These are phyloP conservation scores for Sander lucioperca DNA, from an alignment of 2,113 vertebrate species.

Conservation along the genomic window DNA sequence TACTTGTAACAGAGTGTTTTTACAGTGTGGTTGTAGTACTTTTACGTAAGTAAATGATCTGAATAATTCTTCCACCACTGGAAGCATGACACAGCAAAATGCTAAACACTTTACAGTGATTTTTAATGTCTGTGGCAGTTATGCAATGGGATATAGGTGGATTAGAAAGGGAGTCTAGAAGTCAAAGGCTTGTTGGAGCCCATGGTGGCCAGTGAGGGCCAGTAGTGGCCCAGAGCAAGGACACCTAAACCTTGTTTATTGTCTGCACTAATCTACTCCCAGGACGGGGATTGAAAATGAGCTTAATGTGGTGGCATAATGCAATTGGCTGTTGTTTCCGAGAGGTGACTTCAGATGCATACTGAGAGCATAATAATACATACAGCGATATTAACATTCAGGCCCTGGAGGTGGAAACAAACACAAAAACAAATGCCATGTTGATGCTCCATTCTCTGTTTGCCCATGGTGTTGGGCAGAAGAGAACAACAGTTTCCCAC, in stretches of 20 bases:
- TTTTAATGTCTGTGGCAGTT: background rate
- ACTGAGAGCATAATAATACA: conserved; percentile 1
- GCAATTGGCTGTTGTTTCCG: conserved; percentile 17
- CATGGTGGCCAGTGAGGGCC: background rate
- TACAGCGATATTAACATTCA: conserved; percentile 33
- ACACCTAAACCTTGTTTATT: conserved; percentile 38
- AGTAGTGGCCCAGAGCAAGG: conserved; percentile 41
- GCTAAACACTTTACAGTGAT: background rate
- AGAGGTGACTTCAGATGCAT: conserved; percentile 27
- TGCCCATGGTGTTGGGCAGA: conserved; percentile 19
- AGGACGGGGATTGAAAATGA: conserved; percentile 20
- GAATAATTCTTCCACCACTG: no score
- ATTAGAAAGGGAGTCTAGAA: background rate
- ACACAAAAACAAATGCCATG: conserved; percentile 39
- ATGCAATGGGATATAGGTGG: background rate
- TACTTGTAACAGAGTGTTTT: no score
- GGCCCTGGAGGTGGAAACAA: conserved; percentile 22
- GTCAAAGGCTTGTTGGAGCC: conserved; percentile 12
- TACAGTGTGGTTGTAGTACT: no score
- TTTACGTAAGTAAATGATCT: no score
- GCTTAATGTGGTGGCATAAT: conserved; percentile 40
- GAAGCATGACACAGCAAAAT: conserved; percentile 3
- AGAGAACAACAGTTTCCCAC: conserved; percentile 26
- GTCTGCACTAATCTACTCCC: conserved; percentile 33
- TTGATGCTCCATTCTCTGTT: background rate